These are phyloP conservation scores for Shargacucullia verbasci DNA, from an alignment of 2,888 invertebrate species.

Conservation along the genomic window DNA sequence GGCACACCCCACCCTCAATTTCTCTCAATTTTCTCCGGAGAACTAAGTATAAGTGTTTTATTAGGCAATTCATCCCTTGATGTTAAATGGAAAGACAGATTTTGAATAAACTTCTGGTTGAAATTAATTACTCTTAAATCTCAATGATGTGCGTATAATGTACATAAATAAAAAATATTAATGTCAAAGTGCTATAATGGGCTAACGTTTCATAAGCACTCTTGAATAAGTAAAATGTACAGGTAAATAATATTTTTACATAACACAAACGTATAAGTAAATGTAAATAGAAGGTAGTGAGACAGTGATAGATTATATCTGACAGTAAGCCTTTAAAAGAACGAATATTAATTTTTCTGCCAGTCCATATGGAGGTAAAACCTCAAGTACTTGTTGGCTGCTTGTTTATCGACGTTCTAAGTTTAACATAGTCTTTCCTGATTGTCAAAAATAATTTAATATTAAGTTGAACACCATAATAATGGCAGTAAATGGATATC, in stretches of 20 bases:
- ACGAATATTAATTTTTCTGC: too few relatives aligned
- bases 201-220: too few relatives aligned
- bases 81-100: conserved; percentile 69
- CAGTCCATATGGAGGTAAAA: conserved; percentile 8
- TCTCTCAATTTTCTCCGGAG: conserved; percentile 73
- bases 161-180: too few relatives aligned
- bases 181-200: too few relatives aligned
- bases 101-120: conserved; percentile 66
- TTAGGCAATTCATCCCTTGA: conserved; percentile 72
- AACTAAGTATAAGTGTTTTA: conserved; percentile 78
- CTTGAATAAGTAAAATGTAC: too few relatives aligned
- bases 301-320: too few relatives aligned
- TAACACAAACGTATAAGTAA: too few relatives aligned
- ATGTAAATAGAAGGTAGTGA: too few relatives aligned
- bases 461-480: conserved; percentile 79
- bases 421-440: conserved; percentile 40
- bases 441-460: conserved; percentile 75
- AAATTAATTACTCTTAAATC: too few relatives aligned
- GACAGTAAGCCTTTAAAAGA: too few relatives aligned
- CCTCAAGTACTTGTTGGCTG: conserved; percentile 34
- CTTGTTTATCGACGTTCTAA: conserved; percentile 7
- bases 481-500: conserved; percentile 84
- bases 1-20: conserved; percentile 72
- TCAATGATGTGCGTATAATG: too few relatives aligned
- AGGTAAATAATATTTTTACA: too few relatives aligned